Evolutionary conservation across 2,797 vertebrate genomes (phyloP).

Genomic region (Babyrousa celebensis): DNA sequence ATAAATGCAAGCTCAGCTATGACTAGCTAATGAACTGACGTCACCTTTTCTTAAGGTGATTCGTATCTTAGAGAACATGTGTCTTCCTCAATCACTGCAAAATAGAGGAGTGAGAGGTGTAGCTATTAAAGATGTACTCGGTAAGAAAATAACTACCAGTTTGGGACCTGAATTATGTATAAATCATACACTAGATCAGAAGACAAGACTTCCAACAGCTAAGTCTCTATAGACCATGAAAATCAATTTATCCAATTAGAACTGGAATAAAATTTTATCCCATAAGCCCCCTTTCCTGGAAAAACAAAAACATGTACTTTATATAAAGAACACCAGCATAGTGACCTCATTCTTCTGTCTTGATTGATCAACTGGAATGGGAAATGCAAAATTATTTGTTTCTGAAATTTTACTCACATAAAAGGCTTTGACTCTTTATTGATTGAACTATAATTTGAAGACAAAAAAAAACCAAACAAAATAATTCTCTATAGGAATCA

Average conservation of each 20-base stretch:
- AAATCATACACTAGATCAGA: neutral
- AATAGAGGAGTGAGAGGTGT: neutral
- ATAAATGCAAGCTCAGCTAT: neutral
- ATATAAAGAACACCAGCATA: neutral
- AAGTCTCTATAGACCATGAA: neutral
- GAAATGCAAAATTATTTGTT: neutral
- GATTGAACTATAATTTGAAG: neutral
- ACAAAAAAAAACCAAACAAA: neutral
- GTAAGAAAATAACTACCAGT: neutral
- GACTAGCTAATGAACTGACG: neutral
- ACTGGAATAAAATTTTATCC: neutral
- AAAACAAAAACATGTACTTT: neutral
- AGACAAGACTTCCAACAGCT: no score
- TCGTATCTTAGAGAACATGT: neutral
- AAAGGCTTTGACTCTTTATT: neutral
- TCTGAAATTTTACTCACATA: slow-evolving; percentile 11
- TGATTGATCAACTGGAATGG: neutral
- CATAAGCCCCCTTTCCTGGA: neutral
- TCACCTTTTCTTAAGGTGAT: neutral
- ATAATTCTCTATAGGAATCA: neutral
- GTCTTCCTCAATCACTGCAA: neutral
- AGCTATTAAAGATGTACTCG: neutral
- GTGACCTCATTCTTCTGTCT: neutral
- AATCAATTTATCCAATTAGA: neutral
- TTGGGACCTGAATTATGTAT: neutral